Evolutionary conservation across 2,888 invertebrate genomes (phyloP), one percentile per base, ranked within the genome.

Genomic region (Latrodectus elegans): DNA sequence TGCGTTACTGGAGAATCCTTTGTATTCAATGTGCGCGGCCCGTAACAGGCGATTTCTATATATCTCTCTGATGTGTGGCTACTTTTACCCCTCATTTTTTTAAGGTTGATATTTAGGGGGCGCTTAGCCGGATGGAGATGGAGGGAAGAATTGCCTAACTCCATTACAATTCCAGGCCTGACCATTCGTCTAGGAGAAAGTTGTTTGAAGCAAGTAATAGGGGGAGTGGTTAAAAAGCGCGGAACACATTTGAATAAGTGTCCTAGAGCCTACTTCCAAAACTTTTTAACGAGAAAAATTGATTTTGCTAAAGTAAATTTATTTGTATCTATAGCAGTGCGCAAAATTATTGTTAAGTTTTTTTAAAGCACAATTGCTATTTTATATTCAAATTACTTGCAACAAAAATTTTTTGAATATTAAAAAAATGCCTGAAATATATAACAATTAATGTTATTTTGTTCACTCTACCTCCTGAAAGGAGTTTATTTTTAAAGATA

Each of bases 1-100:
- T 38, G 6, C 38, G 38, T 38, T 38, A 38, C 38, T 38, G 72
- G 65, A 26, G 55, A 78, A 73, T 73, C 72, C 68, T 84, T 84
- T 84, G 78, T 84, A 84, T 84, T 84, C 84, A 17, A 15, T 8
- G 67, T 9, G 73, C 84, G 78, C 78, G 67, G 22, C 11, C 71
- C 14, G 67, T 82, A 82, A 82, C 75, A 82, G 82, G 82, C 82
- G 74, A 82, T 82, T 82, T 82, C 82, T 82, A 82, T 82, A 75
- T 68, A 82, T 82, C 82, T 75, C 55, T 51, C 68, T 67, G 67
- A 75, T 75, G 67, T 75, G 68, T 22, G 60, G 78, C 53, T 52
- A 52, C 67, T 77, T 80, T 17, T 22, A 53, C 22, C 79, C 74
- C 65, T 22, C 65, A 52, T 68, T 51, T 64, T 38, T 70, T 22